Evolutionary conservation across 2,797 vertebrate genomes (phyloP).

Genomic region (Octomys mimax): DNA sequence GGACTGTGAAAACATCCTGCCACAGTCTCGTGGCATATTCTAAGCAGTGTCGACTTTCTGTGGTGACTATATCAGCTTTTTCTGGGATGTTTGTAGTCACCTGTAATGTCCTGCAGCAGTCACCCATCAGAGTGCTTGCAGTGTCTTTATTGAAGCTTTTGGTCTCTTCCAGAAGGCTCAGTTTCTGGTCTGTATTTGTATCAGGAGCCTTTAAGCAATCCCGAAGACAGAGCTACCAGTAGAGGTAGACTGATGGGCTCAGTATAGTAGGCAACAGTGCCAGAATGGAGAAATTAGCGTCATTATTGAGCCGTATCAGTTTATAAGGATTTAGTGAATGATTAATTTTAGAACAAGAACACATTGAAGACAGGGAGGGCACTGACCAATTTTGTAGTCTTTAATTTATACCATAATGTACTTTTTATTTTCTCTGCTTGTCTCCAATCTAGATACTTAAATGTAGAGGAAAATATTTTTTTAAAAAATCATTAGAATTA

Average conservation of each 20-base stretch:
- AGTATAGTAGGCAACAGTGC: slow-evolving; percentile 29
- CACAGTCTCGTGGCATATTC: neutral
- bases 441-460: slow-evolving; percentile 24
- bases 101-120: slow-evolving; percentile 18
- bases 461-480: slow-evolving; percentile 37
- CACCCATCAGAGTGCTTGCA: neutral
- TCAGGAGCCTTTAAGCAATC: slow-evolving; percentile 61
- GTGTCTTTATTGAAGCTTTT: slow-evolving; percentile 68
- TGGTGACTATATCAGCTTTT: neutral
- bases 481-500: neutral
- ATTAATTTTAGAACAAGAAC: slow-evolving; percentile 23
- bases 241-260: slow-evolving; percentile 50
- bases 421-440: slow-evolving; percentile 29
- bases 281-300: slow-evolving; percentile 26
- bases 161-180: slow-evolving; percentile 70
- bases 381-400: slow-evolving; percentile 11
- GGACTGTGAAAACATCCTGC: neutral
- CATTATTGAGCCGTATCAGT: neutral
- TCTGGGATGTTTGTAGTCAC: neutral
- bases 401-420: neutral
- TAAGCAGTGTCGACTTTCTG: neutral
- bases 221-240: slow-evolving; percentile 47
- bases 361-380: neutral
- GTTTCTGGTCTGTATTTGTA: slow-evolving; percentile 69
- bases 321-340: slow-evolving; percentile 34